Evolutionary conservation across 1,140 invertebrate species (phyloP).

Genomic region (Nebria ingens): DNA sequence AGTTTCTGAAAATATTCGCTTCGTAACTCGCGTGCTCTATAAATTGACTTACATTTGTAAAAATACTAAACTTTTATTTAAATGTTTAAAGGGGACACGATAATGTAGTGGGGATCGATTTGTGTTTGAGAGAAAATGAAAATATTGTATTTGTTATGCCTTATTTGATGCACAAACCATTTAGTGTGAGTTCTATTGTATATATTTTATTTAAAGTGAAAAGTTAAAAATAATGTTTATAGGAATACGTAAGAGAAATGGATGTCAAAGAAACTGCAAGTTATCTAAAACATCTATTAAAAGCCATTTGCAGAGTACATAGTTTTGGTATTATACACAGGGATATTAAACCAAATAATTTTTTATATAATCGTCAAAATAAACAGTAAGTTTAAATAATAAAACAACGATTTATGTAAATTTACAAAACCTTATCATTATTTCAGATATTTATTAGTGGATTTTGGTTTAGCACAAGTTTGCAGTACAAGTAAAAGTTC

Average conservation of each 20-base stretch:
- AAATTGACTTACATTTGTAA: no score
- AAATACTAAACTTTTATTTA: no score
- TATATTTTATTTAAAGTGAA: no score
- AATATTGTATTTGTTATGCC: slow-evolving; percentile 86
- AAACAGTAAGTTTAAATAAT: slow-evolving; percentile 54
- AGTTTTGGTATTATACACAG: slow-evolving; percentile 79
- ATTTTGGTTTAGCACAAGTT: slow-evolving; percentile 80
- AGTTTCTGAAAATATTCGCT: no score
- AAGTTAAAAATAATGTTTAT: no score
- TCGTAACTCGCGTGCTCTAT: no score
- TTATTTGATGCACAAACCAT: slow-evolving; percentile 71
- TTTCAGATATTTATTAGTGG: slow-evolving; percentile 62
- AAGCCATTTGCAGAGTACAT: slow-evolving; percentile 72
- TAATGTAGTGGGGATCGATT: slow-evolving; percentile 71
- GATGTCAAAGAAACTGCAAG: slow-evolving; percentile 56
- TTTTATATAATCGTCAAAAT: slow-evolving; percentile 71
- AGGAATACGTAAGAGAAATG: slow-evolving; percentile 70
- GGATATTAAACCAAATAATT: slow-evolving; percentile 90
- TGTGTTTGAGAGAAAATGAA: slow-evolving; percentile 66
- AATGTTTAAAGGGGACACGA: slow-evolving; percentile 60
- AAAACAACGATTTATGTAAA: no score
- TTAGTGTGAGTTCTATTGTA: slow-evolving; percentile 57
- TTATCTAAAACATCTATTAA: slow-evolving; percentile 75
- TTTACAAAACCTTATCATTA: no score
- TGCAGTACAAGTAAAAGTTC: slow-evolving; percentile 20